Conservation (phyloP, 2,888 invertebrate species). For the Halocaridina rubra region DNA sequence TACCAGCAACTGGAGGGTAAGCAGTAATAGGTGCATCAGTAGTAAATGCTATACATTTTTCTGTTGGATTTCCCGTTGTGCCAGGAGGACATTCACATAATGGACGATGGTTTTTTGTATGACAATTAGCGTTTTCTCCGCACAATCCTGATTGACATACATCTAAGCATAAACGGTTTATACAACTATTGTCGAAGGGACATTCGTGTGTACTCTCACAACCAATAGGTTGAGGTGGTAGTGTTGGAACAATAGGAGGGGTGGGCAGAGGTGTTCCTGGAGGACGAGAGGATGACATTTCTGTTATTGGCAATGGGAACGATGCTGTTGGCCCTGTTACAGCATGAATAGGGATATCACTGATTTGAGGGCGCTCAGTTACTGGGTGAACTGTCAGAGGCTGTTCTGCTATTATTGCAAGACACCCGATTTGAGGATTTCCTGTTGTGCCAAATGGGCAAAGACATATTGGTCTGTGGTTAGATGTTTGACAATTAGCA, state of each 20-base stretch:
- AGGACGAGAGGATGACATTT: not conserved
- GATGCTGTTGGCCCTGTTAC: slow-evolving; percentile 8
- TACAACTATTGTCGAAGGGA: slow-evolving; percentile 31
- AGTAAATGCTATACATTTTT: slow-evolving; percentile 62
- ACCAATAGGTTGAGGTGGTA: slow-evolving; percentile 22
- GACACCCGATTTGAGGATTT: slow-evolving; percentile 73
- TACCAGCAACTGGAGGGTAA: slow-evolving; percentile 32
- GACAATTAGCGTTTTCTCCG: slow-evolving; percentile 67
- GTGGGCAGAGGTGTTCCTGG: not conserved
- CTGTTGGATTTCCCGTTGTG: slow-evolving; percentile 62
- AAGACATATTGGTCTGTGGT: slow-evolving; percentile 83
- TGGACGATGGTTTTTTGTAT: slow-evolving; percentile 70
- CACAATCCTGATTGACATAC: slow-evolving; percentile 51
- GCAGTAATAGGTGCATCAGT: slow-evolving; percentile 33
- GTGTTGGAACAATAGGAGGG: not conserved
- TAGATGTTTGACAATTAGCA: slow-evolving; percentile 76
- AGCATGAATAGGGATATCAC: slow-evolving; percentile 1
- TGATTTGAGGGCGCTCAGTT: not conserved
- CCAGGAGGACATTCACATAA: slow-evolving; percentile 72
- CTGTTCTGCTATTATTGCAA: slow-evolving; percentile 15
- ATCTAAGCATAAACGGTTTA: slow-evolving; percentile 40
- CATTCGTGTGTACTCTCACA: slow-evolving; percentile 39
- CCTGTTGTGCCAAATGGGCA: slow-evolving; percentile 82
- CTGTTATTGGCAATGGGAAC: slow-evolving; percentile 14
- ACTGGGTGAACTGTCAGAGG: slow-evolving; percentile 74